A percentile compares a stretch with the other conserved stretches of the same genome.
Conservation (phyloP, 2,797 vertebrate species). For the Vespertilio murinus region DNA sequence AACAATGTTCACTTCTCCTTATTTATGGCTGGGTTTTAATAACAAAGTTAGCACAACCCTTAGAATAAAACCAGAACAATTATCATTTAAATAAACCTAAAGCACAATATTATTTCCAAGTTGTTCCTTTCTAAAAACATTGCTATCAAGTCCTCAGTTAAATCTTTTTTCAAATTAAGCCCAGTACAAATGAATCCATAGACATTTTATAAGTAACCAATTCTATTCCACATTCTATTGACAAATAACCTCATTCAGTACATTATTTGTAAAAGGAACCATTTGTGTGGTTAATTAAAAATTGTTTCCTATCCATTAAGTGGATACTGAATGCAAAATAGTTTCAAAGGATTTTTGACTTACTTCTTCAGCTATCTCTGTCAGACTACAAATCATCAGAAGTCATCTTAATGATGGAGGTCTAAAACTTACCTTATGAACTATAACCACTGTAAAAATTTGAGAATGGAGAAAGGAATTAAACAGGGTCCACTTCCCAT, state of each 20-base stretch:
- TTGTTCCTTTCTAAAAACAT: neutral
- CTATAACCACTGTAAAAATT: neutral
- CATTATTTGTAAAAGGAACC: neutral
- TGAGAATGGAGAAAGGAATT: neutral
- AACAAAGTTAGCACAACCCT: constrained; percentile 32
- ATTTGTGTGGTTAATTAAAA: neutral
- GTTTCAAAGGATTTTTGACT: neutral
- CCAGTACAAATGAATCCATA: neutral
- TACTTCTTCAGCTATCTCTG: neutral
- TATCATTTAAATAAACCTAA: neutral
- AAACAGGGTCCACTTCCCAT: neutral
- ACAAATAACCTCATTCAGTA: neutral
- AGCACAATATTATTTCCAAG: neutral
- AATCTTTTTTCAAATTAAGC: neutral
- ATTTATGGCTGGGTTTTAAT: constrained; percentile 70
- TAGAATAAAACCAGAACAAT: neutral
- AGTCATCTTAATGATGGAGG: constrained; percentile 4
- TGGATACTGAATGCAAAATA: neutral
- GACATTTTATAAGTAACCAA: neutral
- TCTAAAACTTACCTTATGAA: constrained; percentile 41
- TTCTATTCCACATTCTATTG: neutral
- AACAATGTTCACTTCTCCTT: constrained; percentile 78
- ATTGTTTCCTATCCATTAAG: neutral
- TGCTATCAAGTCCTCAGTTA: neutral
- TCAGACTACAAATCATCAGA: neutral